These are phyloP conservation scores for Willisornis vidua DNA, from an alignment of 2,113 vertebrate genomes.

Conservation along the genomic window DNA sequence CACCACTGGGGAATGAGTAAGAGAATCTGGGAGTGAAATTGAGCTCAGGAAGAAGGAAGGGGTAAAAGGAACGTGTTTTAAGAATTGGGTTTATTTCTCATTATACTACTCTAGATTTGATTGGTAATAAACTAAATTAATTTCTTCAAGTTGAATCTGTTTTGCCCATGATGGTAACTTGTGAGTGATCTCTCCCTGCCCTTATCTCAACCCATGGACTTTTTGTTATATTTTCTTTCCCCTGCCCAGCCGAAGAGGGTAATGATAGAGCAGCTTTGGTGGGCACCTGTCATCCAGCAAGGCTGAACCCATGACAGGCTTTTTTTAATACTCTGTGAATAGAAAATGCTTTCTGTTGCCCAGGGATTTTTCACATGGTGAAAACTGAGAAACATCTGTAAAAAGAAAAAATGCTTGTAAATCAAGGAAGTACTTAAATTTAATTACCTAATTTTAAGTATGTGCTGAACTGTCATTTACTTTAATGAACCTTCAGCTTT, in stretches of 20 bases:
- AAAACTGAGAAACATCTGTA: not conserved
- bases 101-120: not conserved
- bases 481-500: not conserved
- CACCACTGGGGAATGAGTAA: not conserved
- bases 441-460: not conserved
- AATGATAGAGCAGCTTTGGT: not conserved
- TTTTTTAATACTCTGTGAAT: not conserved
- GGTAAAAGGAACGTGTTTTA: accelerated
- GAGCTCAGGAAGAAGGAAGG: not conserved
- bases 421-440: not conserved
- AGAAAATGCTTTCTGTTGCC: not conserved
- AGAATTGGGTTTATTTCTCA: not conserved
- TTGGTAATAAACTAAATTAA: not conserved
- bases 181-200: not conserved
- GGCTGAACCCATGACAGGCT: not conserved
- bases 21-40: not conserved
- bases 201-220: not conserved
- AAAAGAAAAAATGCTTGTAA: not conserved
- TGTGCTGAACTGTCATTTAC: not conserved
- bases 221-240: not conserved
- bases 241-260: accelerated
- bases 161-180: not conserved
- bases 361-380: not conserved
- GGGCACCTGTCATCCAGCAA: not conserved
- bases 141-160: accelerated